Conservation (phyloP, 2,888 invertebrate species). For the Petrophora chlorosata region DNA sequence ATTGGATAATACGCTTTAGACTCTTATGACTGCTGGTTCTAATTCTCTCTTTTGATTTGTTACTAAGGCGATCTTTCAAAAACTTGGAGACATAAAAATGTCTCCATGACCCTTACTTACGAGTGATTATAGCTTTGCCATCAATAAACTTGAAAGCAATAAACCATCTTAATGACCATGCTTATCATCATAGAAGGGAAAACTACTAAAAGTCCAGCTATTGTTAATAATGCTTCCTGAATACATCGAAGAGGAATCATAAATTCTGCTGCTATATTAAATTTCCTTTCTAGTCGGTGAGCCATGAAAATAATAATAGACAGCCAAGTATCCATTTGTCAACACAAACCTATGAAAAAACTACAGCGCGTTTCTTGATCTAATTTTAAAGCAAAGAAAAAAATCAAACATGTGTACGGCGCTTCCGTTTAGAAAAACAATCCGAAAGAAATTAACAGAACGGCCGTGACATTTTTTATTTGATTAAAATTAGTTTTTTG, state of each 20-base stretch:
- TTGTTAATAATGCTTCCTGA: conserved; percentile 55
- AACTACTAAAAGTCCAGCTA: conserved; percentile 24
- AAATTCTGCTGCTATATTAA: conserved; percentile 58
- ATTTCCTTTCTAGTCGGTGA: conserved; percentile 48
- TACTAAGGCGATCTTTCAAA: too few relatives aligned
- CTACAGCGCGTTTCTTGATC: conserved; percentile 43
- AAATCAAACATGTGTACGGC: conserved; percentile 54
- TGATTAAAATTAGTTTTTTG: conserved; percentile 35
- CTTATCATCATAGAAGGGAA: conserved; percentile 21
- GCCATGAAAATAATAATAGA: conserved; percentile 53
- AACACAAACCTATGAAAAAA: conserved; percentile 49
- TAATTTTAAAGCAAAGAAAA: conserved; percentile 52
- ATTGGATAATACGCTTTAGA: too few relatives aligned
- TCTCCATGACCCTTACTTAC: too few relatives aligned
- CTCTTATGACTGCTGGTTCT: too few relatives aligned
- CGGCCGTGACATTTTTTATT: conserved; percentile 48
- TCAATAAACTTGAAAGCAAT: conserved; percentile 7
- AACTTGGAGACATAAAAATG: too few relatives aligned
- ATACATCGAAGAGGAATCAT: conserved; percentile 40
- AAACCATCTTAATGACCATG: conserved; percentile 20
- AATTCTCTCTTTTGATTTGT: too few relatives aligned
- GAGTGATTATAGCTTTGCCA: background rate
- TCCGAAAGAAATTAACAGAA: conserved; percentile 47
- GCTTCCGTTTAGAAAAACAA: conserved; percentile 60
- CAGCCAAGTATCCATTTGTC: conserved; percentile 53